phyloP scores from a whole-genome alignment of 2,797 vertebrate genomes.

The Chaetodon trifasciatus region DNA sequence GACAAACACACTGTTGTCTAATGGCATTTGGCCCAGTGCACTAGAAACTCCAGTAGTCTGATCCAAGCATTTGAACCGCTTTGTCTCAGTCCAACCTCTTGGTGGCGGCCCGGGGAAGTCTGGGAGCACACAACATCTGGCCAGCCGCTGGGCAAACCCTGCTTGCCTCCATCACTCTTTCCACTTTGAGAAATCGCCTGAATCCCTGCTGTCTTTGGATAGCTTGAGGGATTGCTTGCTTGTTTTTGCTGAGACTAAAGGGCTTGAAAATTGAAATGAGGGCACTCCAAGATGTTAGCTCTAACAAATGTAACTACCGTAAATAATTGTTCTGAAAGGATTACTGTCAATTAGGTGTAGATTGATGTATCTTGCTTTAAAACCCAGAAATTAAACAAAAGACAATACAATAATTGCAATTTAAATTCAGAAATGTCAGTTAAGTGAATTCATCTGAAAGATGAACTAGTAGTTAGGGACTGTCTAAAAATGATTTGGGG shows the following conservation, averaged over 20 bases:
- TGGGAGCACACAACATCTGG: constrained; percentile 67
- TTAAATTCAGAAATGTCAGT: background rate
- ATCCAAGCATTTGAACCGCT: constrained; percentile 41
- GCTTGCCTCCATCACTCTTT: constrained; percentile 68
- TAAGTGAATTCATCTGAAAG: background rate
- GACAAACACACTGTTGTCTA: constrained; percentile 46
- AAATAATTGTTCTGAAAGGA: constrained; percentile 42
- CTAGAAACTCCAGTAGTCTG: constrained; percentile 49
- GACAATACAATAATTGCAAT: background rate
- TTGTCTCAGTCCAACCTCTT: constrained; percentile 54
- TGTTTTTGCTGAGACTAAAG: constrained; percentile 53
- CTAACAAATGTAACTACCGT: constrained; percentile 38
- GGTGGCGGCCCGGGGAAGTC: constrained; percentile 57
- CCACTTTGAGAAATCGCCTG: constrained; percentile 59
- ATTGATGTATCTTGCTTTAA: constrained; percentile 19
- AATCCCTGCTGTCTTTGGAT: constrained; percentile 65
- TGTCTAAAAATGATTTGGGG: background rate
- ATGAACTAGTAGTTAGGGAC: background rate
- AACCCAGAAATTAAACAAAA: constrained; percentile 11
- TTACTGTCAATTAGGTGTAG: constrained; percentile 10
- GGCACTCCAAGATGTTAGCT: constrained; percentile 41
- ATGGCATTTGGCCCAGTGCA: constrained; percentile 38
- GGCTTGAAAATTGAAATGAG: constrained; percentile 54
- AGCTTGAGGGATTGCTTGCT: constrained; percentile 57
- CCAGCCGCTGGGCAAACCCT: constrained; percentile 61